Base-by-base conservation (phyloP, 2,797 vertebrate genomes). In the Eulemur mongoz region DNA sequence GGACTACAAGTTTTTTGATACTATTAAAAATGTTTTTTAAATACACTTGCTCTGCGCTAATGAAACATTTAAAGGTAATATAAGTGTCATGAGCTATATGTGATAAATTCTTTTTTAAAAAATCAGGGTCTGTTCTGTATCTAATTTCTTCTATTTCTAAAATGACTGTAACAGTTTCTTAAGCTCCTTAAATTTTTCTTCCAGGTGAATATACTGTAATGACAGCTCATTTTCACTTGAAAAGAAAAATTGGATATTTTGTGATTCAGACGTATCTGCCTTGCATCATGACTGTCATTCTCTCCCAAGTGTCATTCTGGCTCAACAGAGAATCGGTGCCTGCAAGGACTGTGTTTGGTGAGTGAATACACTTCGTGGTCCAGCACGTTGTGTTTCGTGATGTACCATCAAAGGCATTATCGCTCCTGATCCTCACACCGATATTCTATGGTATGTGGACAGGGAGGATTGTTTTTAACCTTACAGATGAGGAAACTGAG, bases 291-390 rank as follows among this genome's bases (percentile, higher is more conserved):
- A 99, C 99, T 25, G 99, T 99, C 98, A 99, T 99, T 98, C 99
- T 99, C 43, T 99, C 99, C 93, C 99, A 99, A 99, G 99, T 99
- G 97, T 99, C 99, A 91, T 99, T 99, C 98, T 99, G 99, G 99
- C 98, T 99, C 84, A 99, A 99, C 97, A 99, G 99, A 98, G 99
- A 99, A 97, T 99, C 99, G 12, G 99, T 99, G 69, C 99, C 99
- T 73, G 99, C 99, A 83, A 99, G 99, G 97, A 99, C 99, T 93
- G 99, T 99, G 89, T 99, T 99, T 92, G 99, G 99, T 99, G 98
- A 99, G 99, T 99, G 98, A 69, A 63, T 22, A 7, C 32, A 9
- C 30, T 79, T 57, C 9, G 7, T 23, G 81, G 52, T 23, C n/a
- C 2, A 90, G 76, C n/a, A 59, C 79, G 27, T 72, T 43, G 15